Evolutionary conservation across 2,113 vertebrate genomes (phyloP).

Genomic region (Piprites chloris): DNA sequence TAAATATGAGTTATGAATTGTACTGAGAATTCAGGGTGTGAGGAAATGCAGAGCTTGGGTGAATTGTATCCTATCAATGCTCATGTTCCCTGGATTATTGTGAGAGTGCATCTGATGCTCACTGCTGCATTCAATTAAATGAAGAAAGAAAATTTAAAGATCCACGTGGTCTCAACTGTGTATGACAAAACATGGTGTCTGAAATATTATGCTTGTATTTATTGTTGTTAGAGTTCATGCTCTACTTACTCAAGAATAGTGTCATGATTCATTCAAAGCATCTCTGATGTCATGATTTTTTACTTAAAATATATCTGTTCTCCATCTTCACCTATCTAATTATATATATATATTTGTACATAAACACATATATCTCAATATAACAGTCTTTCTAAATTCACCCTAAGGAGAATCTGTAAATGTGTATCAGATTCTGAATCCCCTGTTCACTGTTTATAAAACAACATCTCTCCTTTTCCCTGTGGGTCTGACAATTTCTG

Average conservation of each 20-base stretch:
- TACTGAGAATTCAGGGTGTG: neutral
- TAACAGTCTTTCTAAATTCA: neutral
- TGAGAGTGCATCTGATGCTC: neutral
- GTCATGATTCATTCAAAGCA: neutral
- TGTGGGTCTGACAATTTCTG: neutral
- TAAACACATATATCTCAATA: neutral
- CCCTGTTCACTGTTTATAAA: neutral
- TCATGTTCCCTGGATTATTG: neutral
- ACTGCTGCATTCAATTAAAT: neutral
- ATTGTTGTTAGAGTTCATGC: neutral
- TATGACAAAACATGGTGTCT: neutral
- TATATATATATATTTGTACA: neutral
- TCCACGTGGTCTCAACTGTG: neutral
- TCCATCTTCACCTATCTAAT: neutral
- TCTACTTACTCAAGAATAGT: neutral
- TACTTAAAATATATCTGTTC: neutral
- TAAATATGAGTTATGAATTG: neutral
- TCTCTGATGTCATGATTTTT: neutral
- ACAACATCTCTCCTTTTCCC: neutral
- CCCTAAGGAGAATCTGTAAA: neutral
- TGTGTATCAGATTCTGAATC: neutral
- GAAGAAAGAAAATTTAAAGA: neutral
- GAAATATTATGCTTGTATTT: neutral
- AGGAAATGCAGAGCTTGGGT: neutral
- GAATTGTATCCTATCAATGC: neutral